These are phyloP conservation scores for Alethe castanea DNA, from an alignment of 2,113 vertebrate species.

Conservation along the genomic window DNA sequence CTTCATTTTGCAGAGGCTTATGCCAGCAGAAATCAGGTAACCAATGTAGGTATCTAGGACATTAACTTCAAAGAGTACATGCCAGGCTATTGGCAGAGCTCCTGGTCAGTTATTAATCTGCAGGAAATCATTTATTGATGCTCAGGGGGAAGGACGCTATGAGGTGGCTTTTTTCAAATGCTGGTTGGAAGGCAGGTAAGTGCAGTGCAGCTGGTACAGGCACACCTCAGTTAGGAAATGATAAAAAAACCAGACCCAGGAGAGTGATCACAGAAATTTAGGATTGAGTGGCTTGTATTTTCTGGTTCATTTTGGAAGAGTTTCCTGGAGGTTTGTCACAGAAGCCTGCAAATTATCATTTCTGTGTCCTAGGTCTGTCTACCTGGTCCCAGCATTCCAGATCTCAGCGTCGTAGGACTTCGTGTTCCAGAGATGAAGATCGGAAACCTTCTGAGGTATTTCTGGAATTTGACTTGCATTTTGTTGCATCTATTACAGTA, in stretches of 20 bases:
- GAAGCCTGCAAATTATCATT: background rate
- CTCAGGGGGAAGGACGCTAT: background rate
- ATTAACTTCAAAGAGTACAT: background rate
- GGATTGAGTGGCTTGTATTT: background rate
- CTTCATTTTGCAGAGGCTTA: background rate
- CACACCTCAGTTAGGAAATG: background rate
- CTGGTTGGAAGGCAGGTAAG: background rate
- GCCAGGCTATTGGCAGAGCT: background rate
- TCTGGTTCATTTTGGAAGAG: background rate
- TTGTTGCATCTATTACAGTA: background rate
- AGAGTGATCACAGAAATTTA: background rate
- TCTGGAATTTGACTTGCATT: background rate
- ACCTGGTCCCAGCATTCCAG: conserved; percentile 93
- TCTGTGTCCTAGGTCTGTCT: conserved; percentile 84
- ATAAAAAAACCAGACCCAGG: background rate
- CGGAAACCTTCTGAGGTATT: conserved; percentile 94
- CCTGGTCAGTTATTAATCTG: background rate
- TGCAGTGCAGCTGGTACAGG: background rate
- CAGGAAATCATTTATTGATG: background rate
- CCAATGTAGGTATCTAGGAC: background rate
- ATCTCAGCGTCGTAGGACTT: conserved; percentile 78
- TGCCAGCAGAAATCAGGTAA: background rate
- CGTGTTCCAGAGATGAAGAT: conserved; percentile 79
- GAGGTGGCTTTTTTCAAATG: background rate
- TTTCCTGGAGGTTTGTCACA: background rate